Evolutionary conservation across 2,888 invertebrate genomes (phyloP).

Genomic region (Apeira syringaria): DNA sequence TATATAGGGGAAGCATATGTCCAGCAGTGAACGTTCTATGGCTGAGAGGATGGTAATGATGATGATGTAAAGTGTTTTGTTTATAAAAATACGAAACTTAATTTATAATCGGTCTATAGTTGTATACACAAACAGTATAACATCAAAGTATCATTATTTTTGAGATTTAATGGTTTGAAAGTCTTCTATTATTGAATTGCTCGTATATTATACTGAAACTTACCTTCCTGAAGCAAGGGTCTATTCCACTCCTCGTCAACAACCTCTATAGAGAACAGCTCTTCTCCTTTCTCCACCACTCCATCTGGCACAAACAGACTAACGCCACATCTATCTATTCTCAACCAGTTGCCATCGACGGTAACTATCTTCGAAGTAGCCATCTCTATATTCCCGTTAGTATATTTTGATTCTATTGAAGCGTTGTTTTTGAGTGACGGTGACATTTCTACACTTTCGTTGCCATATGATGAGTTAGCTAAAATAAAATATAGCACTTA

Average conservation of each 20-base stretch:
- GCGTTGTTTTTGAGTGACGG: conserved; percentile 73
- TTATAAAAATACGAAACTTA: no score
- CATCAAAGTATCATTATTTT: no score
- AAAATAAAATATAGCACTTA: no score
- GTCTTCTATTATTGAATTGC: no score
- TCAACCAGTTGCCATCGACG: conserved; percentile 84
- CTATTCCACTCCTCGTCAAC: conserved; percentile 95
- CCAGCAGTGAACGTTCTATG: no score
- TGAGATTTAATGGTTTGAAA: no score
- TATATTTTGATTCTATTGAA: conserved; percentile 64
- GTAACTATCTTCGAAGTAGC: conserved; percentile 78
- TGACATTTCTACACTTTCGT: conserved; percentile 77
- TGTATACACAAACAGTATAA: no score
- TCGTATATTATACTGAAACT: no score
- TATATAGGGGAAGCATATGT: no score
- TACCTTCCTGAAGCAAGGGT: conserved; percentile 90
- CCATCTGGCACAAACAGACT: conserved; percentile 94
- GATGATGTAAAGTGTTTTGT: no score
- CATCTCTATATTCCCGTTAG: conserved; percentile 58
- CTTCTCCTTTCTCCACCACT: conserved; percentile 91
- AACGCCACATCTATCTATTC: conserved; percentile 90
- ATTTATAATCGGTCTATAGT: no score
- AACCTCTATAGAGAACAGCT: conserved; percentile 94
- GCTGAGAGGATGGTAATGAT: no score
- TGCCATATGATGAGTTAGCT: conserved; percentile 77